Conservation (phyloP, 2,888 invertebrate genomes). For the Eurytoma californica region DNA sequence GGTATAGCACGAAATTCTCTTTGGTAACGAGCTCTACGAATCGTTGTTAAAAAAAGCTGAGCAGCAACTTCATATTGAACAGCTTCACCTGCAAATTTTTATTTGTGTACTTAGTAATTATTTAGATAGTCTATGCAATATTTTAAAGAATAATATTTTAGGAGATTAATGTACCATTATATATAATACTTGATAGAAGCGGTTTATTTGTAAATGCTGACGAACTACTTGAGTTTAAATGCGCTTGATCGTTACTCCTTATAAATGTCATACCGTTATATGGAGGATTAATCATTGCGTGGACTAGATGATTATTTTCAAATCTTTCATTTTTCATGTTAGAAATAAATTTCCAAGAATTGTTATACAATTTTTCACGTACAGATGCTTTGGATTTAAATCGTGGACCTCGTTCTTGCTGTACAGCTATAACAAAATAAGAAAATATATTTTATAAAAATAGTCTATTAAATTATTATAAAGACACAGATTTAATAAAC, state of each 20-base stretch:
- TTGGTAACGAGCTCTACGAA: constrained; percentile 78
- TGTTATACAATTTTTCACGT: background rate
- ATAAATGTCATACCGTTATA: background rate
- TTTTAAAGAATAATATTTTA: background rate
- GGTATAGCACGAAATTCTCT: constrained; percentile 76
- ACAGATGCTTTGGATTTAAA: constrained; percentile 71
- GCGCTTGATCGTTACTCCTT: background rate
- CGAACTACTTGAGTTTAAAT: background rate
- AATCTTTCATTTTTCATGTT: background rate
- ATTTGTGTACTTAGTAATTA: background rate
- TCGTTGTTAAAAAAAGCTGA: constrained; percentile 78
- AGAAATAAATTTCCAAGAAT: constrained; percentile 5
- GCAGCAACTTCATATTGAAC: constrained; percentile 78
- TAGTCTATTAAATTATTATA: no score
- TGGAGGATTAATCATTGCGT: background rate
- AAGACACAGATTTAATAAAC: no score
- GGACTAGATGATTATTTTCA: background rate
- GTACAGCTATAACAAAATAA: constrained; percentile 80
- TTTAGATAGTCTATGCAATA: background rate
- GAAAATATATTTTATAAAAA: no score
- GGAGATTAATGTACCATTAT: constrained; percentile 3
- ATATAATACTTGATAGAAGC: constrained; percentile 3
- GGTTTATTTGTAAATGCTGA: background rate
- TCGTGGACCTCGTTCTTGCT: constrained; percentile 89
- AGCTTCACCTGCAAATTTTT: constrained; percentile 57